Percentiles rank a stretch among this genome's conserved stretches.
These are phyloP conservation scores for Leptinotarsa undecemlineata DNA, from an alignment of 1,140 invertebrate genomes.

Conservation along the genomic window DNA sequence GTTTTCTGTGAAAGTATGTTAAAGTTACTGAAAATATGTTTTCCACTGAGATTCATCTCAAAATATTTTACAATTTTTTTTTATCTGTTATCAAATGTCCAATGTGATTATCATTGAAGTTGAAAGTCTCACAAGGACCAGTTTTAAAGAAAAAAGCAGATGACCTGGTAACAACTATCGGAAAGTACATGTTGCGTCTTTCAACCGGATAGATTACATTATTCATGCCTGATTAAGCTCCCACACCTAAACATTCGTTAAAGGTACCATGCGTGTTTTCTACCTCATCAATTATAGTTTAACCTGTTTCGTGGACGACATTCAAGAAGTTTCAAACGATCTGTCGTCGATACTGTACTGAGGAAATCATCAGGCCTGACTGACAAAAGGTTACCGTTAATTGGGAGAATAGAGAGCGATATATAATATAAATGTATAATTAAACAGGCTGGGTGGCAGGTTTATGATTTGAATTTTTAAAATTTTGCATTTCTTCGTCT, in stretches of 20 bases:
- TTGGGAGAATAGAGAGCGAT: background rate
- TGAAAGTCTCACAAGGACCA: no score
- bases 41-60: no score
- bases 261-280: background rate
- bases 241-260: slow-evolving; percentile 5
- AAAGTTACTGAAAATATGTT: no score
- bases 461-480: no score
- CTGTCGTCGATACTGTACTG: background rate
- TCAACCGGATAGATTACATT: background rate
- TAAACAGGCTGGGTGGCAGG: no score
- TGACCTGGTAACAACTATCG: background rate
- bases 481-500: no score
- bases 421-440: no score
- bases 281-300: background rate
- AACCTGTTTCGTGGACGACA: background rate
- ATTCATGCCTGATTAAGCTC: background rate
- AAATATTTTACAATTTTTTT: no score
- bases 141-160: no score
- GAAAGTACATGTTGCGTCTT: background rate
- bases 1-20: no score
- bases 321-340: background rate
- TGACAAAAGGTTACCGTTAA: background rate
- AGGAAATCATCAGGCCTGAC: background rate
- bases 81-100: no score
- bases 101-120: no score